phyloP scores from a whole-genome alignment of 2,888 invertebrate genomes.

The Frankliniella intonsa region DNA sequence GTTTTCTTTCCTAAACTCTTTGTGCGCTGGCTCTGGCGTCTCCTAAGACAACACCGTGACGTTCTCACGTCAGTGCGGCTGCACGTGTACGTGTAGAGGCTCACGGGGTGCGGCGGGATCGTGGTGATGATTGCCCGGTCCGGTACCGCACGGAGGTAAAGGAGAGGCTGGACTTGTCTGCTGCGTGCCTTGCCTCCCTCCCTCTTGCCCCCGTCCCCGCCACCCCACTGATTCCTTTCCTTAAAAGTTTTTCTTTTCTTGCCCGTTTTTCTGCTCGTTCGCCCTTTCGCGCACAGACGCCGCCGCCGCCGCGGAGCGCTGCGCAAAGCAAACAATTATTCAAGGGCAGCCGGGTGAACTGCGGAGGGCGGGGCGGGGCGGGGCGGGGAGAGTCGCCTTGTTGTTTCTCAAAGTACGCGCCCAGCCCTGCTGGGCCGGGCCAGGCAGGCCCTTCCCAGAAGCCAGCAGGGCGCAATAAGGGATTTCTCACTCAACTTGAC shows the following conservation, averaged over 20 bases:
- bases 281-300: not conserved
- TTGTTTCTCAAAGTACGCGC: not conserved
- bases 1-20: too few relatives aligned
- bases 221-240: not conserved
- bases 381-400: not conserved
- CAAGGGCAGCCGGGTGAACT: not conserved
- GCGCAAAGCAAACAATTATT: slow-evolving; percentile 8
- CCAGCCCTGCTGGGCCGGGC: not conserved
- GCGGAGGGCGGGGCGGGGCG: not conserved
- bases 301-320: not conserved
- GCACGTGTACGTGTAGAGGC: too few relatives aligned
- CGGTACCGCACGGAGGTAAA: too few relatives aligned
- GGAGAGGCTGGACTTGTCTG: too few relatives aligned
- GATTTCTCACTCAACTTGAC: not conserved
- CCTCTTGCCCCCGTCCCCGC: not conserved
- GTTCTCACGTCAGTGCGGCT: too few relatives aligned
- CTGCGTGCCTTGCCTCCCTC: not conserved
- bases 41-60: too few relatives aligned
- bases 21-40: too few relatives aligned
- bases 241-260: not conserved
- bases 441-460: not conserved
- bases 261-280: not conserved
- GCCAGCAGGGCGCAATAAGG: too few relatives aligned
- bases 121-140: too few relatives aligned
- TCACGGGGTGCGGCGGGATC: too few relatives aligned